Percentiles rank a stretch among this genome's conserved stretches.
Conservation (phyloP, 2,888 invertebrate species). For the Aspidiotus destructor region DNA sequence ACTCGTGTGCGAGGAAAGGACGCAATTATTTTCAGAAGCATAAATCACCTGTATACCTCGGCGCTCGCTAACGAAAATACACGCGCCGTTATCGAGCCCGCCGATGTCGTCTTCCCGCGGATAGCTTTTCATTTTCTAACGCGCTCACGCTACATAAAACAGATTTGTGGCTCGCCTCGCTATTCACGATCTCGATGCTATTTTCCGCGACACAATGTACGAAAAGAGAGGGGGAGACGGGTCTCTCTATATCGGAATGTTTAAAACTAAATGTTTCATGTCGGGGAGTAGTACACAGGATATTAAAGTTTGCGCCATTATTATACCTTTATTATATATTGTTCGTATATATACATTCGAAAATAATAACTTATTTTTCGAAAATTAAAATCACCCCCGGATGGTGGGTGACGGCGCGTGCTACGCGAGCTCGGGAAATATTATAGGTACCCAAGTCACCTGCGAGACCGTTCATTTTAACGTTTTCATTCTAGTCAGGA, state of each 20-base stretch:
- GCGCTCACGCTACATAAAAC: slow-evolving; percentile 31
- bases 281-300: not conserved
- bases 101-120: not conserved
- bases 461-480: no score
- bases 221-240: not conserved
- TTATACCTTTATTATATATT: not conserved
- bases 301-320: not conserved
- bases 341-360: not conserved
- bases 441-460: no score
- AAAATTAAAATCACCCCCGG: not conserved
- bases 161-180: slow-evolving; percentile 32
- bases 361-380: not conserved
- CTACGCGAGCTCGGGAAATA: no score
- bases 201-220: slow-evolving; percentile 1
- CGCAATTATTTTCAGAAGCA: slow-evolving; percentile 28
- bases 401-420: no score
- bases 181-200: slow-evolving; percentile 14
- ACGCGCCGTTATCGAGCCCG: slow-evolving; percentile 6
- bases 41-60: slow-evolving; percentile 24
- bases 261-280: slow-evolving; percentile 1
- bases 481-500: no score
- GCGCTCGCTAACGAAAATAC: slow-evolving; percentile 12
- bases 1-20: slow-evolving; percentile 12
- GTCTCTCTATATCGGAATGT: not conserved
- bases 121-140: slow-evolving; percentile 1